Conservation (phyloP, 2,888 invertebrate species). For the Nymphalis c-album region DNA sequence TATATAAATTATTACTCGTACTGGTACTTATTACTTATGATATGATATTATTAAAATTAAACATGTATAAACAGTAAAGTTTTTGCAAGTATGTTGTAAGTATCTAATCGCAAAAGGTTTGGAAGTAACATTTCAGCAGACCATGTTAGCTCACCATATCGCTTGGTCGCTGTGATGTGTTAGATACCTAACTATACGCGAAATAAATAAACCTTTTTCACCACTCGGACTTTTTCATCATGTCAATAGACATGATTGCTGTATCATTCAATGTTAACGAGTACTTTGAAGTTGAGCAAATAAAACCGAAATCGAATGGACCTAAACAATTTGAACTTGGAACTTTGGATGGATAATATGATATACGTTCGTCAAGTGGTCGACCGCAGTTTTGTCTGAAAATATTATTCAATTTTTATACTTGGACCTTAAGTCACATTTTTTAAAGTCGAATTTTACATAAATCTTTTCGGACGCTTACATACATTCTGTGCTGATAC, state of each 20-base stretch:
- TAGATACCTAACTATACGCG: not conserved
- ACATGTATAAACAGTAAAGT: too few relatives aligned
- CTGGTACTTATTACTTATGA: too few relatives aligned
- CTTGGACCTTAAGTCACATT: not conserved
- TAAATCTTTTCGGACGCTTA: too few relatives aligned
- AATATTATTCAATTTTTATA: not conserved
- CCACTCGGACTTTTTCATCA: constrained; percentile 3
- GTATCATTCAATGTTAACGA: constrained; percentile 5
- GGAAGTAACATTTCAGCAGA: too few relatives aligned
- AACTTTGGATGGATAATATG: constrained; percentile 7
- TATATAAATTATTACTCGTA: too few relatives aligned
- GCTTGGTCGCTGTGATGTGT: not conserved
- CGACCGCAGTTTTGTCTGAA: not conserved
- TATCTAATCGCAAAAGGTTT: too few relatives aligned
- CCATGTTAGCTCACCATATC: too few relatives aligned
- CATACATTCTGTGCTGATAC: too few relatives aligned
- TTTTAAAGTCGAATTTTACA: too few relatives aligned
- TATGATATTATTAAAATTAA: too few relatives aligned
- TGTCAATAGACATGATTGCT: constrained; percentile 8
- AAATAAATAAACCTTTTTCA: constrained; percentile 8
- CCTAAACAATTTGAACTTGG: constrained; percentile 16
- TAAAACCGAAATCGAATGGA: constrained; percentile 17
- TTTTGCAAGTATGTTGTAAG: too few relatives aligned
- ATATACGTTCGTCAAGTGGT: not conserved
- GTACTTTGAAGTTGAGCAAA: constrained; percentile 15